A percentile compares a stretch with the other conserved stretches of the same genome.
These are phyloP conservation scores for Balaeniceps rex DNA, from an alignment of 2,113 vertebrate genomes.

Conservation along the genomic window DNA sequence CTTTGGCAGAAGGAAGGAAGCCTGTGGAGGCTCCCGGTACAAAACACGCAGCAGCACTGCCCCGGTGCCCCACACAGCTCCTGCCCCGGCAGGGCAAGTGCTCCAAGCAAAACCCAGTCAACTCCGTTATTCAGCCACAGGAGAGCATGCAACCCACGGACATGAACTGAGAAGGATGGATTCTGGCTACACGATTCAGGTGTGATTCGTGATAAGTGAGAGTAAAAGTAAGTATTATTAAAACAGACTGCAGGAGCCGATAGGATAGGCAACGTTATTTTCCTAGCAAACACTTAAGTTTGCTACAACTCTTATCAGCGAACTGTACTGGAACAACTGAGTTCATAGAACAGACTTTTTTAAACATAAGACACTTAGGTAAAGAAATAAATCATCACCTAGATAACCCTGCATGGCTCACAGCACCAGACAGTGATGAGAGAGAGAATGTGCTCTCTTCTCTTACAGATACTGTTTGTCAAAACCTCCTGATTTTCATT, in stretches of 20 bases:
- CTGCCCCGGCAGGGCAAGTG: no score
- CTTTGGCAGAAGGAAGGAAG: neutral
- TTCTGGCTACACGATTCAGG: no score
- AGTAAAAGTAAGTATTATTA: neutral
- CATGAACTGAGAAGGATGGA: accelerated
- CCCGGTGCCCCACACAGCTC: no score
- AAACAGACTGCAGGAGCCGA: neutral
- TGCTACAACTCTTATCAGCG: neutral
- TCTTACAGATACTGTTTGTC: neutral
- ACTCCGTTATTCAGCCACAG: neutral
- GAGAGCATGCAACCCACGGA: neutral
- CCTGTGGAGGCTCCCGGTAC: neutral
- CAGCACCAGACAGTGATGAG: neutral
- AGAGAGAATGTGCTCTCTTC: neutral
- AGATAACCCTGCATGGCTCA: neutral
- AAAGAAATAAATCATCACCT: neutral
- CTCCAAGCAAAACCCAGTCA: neutral
- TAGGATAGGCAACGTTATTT: neutral
- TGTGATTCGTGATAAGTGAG: neutral
- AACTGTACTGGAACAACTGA: neutral
- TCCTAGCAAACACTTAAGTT: neutral
- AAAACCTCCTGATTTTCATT: neutral
- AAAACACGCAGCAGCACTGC: neutral
- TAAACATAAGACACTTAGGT: neutral
- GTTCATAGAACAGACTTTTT: neutral